A percentile compares a stretch with the other conserved stretches of the same genome.
Evolutionary conservation across 1,140 invertebrate species (phyloP).

Genomic region (Cotesia chilonis): DNA sequence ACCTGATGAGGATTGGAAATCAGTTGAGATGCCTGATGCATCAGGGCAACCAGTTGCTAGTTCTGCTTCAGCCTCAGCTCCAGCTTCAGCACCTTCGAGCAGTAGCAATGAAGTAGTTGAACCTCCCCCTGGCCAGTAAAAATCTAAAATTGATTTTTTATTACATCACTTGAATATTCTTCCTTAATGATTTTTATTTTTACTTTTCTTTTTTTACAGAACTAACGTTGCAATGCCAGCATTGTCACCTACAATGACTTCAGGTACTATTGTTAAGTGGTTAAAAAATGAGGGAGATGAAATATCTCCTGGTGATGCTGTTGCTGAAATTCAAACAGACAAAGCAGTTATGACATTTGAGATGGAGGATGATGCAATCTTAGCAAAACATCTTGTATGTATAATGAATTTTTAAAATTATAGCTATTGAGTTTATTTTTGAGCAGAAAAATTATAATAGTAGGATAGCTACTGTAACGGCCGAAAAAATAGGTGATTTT

Average conservation of each 20-base stretch:
- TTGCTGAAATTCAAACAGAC: conserved; percentile 99
- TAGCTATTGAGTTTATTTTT: conserved; percentile 17
- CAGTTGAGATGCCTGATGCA: conserved; percentile 62
- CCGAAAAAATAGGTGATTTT: too few relatives aligned
- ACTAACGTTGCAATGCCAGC: conserved; percentile 78
- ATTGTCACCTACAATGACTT: conserved; percentile 98
- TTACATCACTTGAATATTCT: background rate
- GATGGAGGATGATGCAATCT: conserved; percentile 94
- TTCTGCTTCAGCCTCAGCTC: conserved; percentile 9
- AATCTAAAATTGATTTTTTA: background rate
- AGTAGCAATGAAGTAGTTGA: conserved; percentile 10
- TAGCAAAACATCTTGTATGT: conserved; percentile 86
- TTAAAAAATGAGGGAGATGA: conserved; percentile 95
- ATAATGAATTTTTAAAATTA: background rate
- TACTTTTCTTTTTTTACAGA: conserved; percentile 42
- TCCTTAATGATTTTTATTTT: conserved; percentile 6
- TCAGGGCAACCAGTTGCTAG: conserved; percentile 28
- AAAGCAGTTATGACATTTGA: conserved; percentile 99
- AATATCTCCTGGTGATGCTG: conserved; percentile 80
- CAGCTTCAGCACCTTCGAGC: background rate
- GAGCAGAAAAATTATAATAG: background rate
- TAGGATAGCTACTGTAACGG: too few relatives aligned
- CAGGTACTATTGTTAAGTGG: conserved; percentile 96
- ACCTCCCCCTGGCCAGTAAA: conserved; percentile 56
- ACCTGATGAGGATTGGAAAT: conserved; percentile 71